Conservation (phyloP, 2,888 invertebrate species). For the Cephus pulcher region DNA sequence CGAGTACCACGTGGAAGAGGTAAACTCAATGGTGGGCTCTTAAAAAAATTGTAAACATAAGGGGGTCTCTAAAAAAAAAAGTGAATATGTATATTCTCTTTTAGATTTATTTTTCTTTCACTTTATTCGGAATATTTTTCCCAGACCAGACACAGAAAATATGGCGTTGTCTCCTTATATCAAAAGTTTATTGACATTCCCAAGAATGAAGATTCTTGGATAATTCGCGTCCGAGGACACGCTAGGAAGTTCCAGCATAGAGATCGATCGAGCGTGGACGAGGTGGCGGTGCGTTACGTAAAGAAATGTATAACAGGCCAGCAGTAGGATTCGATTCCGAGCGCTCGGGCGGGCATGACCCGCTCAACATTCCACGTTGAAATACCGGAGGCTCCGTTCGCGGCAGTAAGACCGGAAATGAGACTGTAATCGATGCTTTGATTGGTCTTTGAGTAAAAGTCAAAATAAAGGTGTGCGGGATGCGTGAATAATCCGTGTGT, state of each 20-base stretch:
- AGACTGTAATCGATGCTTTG: not conserved
- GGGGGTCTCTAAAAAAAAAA: too few relatives aligned
- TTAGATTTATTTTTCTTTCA: not conserved
- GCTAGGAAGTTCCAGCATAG: not conserved
- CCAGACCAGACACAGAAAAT: not conserved
- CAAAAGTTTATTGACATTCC: not conserved
- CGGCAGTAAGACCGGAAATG: constrained; percentile 11
- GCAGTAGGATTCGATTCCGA: constrained; percentile 27
- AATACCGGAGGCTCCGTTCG: not conserved
- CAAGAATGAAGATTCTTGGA: not conserved
- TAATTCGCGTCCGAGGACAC: not conserved
- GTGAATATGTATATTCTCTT: not conserved
- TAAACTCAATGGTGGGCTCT: too few relatives aligned
- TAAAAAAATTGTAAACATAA: too few relatives aligned
- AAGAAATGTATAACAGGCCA: not conserved
- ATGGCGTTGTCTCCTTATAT: not conserved
- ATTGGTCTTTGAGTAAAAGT: not conserved
- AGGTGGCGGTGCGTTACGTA: constrained; percentile 4
- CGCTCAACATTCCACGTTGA: constrained; percentile 31
- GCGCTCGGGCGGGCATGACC: constrained; percentile 40
- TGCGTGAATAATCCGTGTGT: not conserved
- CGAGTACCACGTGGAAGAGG: not conserved
- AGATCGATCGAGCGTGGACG: not conserved
- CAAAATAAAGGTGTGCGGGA: not conserved
- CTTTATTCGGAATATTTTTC: not conserved